Percentiles rank a stretch among this genome's conserved stretches.
Evolutionary conservation across 2,888 invertebrate genomes (phyloP).

Genomic region (Melipona bicolor): DNA sequence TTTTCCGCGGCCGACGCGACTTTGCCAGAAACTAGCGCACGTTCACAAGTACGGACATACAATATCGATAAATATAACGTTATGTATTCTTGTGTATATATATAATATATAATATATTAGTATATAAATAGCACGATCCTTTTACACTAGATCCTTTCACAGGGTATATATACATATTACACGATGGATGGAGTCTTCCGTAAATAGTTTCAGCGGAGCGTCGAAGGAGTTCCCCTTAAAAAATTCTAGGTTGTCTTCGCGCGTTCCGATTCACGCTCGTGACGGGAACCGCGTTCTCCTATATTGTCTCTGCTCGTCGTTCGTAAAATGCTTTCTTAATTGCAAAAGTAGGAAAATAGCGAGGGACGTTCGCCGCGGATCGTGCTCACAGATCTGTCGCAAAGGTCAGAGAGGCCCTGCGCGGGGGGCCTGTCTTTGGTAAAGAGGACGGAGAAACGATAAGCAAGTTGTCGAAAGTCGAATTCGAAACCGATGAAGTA

Average conservation of each 20-base stretch:
- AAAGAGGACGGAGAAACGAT: slow-evolving; percentile 71
- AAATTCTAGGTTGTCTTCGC: slow-evolving; percentile 42
- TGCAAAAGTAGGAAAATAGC: slow-evolving; percentile 80
- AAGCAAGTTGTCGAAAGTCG: slow-evolving; percentile 59
- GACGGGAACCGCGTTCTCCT: slow-evolving; percentile 23
- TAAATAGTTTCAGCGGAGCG: slow-evolving; percentile 62
- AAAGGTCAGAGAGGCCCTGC: neutral
- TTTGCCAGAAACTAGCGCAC: slow-evolving; percentile 35
- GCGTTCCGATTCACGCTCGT: neutral
- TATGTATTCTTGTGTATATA: slow-evolving; percentile 17
- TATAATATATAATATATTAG: slow-evolving; percentile 64
- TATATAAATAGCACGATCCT: slow-evolving; percentile 73
- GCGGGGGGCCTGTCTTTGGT: slow-evolving; percentile 50
- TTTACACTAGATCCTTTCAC: slow-evolving; percentile 68
- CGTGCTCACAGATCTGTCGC: slow-evolving; percentile 25
- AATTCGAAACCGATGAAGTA: slow-evolving; percentile 36
- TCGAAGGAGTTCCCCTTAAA: slow-evolving; percentile 63
- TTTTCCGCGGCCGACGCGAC: neutral
- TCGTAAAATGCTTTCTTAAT: slow-evolving; percentile 61
- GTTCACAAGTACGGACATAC: slow-evolving; percentile 62
- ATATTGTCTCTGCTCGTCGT: slow-evolving; percentile 63
- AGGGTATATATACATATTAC: slow-evolving; percentile 72
- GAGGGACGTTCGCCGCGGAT: slow-evolving; percentile 58
- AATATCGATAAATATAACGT: slow-evolving; percentile 69
- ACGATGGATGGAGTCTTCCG: slow-evolving; percentile 76